Base-by-base conservation (phyloP, 1,140 invertebrate species). In the Sinella curviseta region DNA sequence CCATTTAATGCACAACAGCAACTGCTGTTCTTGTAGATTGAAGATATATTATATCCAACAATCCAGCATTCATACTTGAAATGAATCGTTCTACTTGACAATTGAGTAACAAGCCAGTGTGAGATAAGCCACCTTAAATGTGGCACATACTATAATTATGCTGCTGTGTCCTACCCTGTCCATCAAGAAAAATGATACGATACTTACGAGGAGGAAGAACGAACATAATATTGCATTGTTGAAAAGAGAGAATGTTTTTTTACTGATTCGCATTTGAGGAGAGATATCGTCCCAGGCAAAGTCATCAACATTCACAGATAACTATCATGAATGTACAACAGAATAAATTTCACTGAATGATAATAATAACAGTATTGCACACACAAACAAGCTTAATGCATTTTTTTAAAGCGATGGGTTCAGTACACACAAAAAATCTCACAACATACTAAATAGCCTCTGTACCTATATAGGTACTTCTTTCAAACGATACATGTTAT, bases 21-120 rank as follows among this genome's bases (percentile, higher is more conserved):
- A 65, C 57, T 65, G 57, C 16, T 65, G 14, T 26, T n/a, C 8
- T 31, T 70, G 65, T 70, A 70, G 65, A 70, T 30, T 17, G 8
- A 70, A 70, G 65, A 70, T 65, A 65, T 26, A 26, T 65, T 48
- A 48, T 48, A 48, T n/a, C n/a, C n/a, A n/a, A n/a, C n/a, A n/a
- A n/a, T n/a, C 39, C 39, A 70, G 12, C 8, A 70, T 70, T 33
- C 65, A 33, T 70, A 33, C 65, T 70, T 30, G 1, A 30, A 26
- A 65, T 12, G 4, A 70, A 30, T 33, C 65, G 3, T 70, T 31
- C n/a, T 4, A 60, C 12, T 70, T 70, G 26, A 70, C 65, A 70
- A 70, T 33, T 70, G 31, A 70, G 65, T 70, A 70, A 70, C 65
- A 31, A 60, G 65, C 31, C 28, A 70, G 65, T 70, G 65, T 70